These are phyloP conservation scores for Myripristis murdjan DNA, from an alignment of 2,797 vertebrate genomes.

Conservation along the genomic window DNA sequence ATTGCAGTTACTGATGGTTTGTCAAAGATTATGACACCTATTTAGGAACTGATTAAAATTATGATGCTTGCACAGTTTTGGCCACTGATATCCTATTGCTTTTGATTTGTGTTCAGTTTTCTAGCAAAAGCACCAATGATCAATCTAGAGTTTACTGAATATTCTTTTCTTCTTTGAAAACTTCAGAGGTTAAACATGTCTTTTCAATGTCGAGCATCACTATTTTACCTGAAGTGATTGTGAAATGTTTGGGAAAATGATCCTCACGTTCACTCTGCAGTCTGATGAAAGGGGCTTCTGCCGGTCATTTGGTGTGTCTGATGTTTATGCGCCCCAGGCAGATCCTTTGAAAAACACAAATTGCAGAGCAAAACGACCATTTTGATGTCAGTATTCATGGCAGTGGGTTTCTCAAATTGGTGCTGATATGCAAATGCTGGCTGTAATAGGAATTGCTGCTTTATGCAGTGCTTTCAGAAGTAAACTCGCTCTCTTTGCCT, in stretches of 20 bases:
- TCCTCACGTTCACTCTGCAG: slow-evolving; percentile 11
- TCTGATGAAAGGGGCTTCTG: slow-evolving; percentile 40
- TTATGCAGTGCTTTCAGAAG: slow-evolving; percentile 31
- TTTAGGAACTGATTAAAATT: slow-evolving; percentile 1
- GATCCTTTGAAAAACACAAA: slow-evolving; percentile 48
- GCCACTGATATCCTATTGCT: neutral
- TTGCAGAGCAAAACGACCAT: slow-evolving; percentile 44
- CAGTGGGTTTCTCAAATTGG: slow-evolving; percentile 29
- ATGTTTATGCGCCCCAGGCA: slow-evolving; percentile 44
- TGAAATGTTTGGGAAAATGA: slow-evolving; percentile 25
- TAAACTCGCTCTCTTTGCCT: neutral
- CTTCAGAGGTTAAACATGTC: neutral
- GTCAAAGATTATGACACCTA: slow-evolving; percentile 9
- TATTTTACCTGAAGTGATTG: slow-evolving; percentile 19
- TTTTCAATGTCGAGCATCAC: neutral
- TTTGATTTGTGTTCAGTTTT: neutral
- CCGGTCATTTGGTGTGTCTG: slow-evolving; percentile 42
- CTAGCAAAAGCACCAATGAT: neutral
- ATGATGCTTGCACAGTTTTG: neutral
- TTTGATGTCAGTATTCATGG: slow-evolving; percentile 48
- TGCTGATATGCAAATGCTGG: slow-evolving; percentile 51
- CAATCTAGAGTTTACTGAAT: neutral
- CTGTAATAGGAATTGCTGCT: slow-evolving; percentile 13
- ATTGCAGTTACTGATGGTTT: slow-evolving; percentile 37
- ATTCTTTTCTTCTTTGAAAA: neutral